These are phyloP conservation scores for Sarcophaga caerulescens DNA, from an alignment of 2,888 invertebrate genomes.

Conservation along the genomic window DNA sequence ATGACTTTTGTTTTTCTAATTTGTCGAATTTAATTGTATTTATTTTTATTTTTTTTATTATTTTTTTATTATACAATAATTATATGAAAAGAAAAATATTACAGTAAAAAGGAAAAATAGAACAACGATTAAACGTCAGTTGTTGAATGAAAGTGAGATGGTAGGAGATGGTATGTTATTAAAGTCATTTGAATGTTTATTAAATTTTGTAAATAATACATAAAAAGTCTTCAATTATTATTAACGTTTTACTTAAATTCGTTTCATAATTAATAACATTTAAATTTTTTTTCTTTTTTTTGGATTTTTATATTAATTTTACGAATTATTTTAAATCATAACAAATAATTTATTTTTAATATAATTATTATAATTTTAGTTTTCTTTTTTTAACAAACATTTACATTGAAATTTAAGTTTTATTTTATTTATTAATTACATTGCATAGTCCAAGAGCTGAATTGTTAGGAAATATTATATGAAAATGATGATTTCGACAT, in stretches of 20 bases:
- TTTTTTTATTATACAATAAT: background rate
- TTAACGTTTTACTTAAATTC: slow-evolving; percentile 67
- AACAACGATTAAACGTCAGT: background rate
- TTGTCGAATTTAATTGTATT: too few species aligned
- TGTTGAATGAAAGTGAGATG: background rate
- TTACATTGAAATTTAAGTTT: background rate
- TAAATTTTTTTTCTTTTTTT: slow-evolving; percentile 66
- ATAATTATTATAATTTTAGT: background rate
- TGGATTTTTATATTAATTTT: slow-evolving; percentile 26
- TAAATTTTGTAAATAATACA: background rate
- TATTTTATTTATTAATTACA: background rate
- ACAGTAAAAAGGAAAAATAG: background rate
- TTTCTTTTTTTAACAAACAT: background rate
- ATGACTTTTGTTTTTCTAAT: background rate
- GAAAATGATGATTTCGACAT: background rate
- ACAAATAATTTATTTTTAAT: slow-evolving; percentile 1
- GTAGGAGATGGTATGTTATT: background rate
- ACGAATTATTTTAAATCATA: slow-evolving; percentile 63
- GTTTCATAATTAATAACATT: slow-evolving; percentile 78
- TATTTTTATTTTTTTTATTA: slow-evolving; percentile 32
- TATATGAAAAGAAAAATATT: background rate
- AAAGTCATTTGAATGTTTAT: slow-evolving; percentile 10
- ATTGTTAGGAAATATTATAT: too few species aligned
- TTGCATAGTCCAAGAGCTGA: too few species aligned
- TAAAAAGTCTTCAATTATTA: slow-evolving; percentile 12